A percentile compares a stretch with the other conserved stretches of the same genome.
Conservation (phyloP, 1,140 invertebrate genomes). For the Amphibalanus amphitrite region DNA sequence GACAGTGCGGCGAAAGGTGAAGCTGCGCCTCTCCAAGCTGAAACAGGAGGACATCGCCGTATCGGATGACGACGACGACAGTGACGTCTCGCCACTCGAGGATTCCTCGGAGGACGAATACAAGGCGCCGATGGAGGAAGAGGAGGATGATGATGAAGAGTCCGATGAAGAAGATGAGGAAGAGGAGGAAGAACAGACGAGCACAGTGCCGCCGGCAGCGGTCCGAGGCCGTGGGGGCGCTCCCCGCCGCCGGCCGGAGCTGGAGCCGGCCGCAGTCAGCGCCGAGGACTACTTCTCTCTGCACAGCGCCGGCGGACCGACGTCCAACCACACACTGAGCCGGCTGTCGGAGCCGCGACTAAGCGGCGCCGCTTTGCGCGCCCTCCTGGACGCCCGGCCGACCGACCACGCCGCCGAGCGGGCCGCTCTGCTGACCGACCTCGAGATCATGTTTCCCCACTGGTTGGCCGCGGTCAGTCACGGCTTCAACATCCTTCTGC, state of each 20-base stretch:
- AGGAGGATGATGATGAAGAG: not conserved
- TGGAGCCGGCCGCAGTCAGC: not conserved
- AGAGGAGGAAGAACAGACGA: not conserved
- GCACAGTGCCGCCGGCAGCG: not conserved
- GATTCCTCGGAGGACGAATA: not conserved
- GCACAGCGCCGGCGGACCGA: constrained; percentile 34
- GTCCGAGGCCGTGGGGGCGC: not conserved
- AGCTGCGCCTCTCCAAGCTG: constrained; percentile 1
- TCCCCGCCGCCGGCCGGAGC: not conserved
- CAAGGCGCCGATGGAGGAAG: not conserved
- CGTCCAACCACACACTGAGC: constrained; percentile 64
- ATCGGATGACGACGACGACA: constrained; percentile 1
- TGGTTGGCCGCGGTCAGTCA: constrained; percentile 45
- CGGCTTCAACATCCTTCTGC: constrained; percentile 68
- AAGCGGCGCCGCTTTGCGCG: constrained; percentile 43
- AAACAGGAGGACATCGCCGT: not conserved
- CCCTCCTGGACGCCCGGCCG: constrained; percentile 28
- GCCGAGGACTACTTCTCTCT: constrained; percentile 28
- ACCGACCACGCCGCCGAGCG: constrained; percentile 23
- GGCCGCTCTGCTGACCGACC: constrained; percentile 22
- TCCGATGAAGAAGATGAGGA: not conserved
- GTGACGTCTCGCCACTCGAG: not conserved
- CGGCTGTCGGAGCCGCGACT: constrained; percentile 51
- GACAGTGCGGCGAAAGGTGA: not conserved
- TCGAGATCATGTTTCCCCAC: constrained; percentile 22